These are phyloP conservation scores for Cephus pulcher DNA, from an alignment of 2,888 invertebrate species.

Conservation along the genomic window DNA sequence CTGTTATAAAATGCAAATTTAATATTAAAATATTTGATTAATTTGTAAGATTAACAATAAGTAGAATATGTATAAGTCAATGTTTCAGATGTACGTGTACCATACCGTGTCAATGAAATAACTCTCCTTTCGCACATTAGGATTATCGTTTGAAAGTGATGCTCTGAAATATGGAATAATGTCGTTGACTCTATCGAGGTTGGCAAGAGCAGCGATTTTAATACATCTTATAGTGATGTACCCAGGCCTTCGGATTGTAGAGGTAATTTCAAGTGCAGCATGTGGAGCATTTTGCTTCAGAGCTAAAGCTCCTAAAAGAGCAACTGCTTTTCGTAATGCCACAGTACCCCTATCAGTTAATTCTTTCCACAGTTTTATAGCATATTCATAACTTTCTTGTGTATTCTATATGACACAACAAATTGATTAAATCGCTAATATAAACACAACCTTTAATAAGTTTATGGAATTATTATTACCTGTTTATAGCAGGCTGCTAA, in stretches of 20 bases:
- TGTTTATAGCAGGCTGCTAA: conserved; percentile 81
- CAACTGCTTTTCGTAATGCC: conserved; percentile 73
- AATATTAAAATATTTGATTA: not conserved
- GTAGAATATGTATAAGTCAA: not conserved
- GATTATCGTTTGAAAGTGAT: conserved; percentile 71
- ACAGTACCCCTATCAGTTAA: conserved; percentile 70
- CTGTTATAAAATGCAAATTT: not conserved
- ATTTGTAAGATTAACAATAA: not conserved
- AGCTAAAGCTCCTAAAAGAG: conserved; percentile 76
- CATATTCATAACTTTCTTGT: conserved; percentile 74
- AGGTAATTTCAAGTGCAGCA: conserved; percentile 76
- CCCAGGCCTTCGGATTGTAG: conserved; percentile 69
- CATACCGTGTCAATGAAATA: conserved; percentile 75
- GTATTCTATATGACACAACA: conserved; percentile 71
- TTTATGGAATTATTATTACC: conserved; percentile 65
- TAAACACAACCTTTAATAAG: not conserved
- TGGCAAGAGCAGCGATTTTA: conserved; percentile 74
- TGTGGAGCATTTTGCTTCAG: conserved; percentile 77
- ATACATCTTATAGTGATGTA: conserved; percentile 79
- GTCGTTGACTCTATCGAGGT: conserved; percentile 75
- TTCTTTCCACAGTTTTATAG: conserved; percentile 73
- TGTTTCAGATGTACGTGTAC: conserved; percentile 23
- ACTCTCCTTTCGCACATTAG: conserved; percentile 70
- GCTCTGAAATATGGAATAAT: conserved; percentile 71
- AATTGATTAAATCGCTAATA: too few species aligned